Evolutionary conservation across 2,888 invertebrate genomes (phyloP), one percentile per base, ranked within the genome.

Genomic region (Pristionchus mayeri): DNA sequence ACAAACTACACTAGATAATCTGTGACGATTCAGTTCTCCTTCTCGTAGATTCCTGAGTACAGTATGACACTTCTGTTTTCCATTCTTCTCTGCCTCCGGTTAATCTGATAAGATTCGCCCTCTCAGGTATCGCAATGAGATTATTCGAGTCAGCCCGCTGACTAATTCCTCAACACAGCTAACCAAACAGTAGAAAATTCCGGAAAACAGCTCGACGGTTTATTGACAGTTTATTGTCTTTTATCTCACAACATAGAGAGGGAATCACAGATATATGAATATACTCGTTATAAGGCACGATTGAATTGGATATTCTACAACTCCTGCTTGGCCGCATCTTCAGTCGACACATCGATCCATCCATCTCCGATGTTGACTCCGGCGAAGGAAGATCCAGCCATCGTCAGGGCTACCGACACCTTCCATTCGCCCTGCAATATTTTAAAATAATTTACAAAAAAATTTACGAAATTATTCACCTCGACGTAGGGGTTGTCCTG

Each of bases 401-500:
- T 78, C 18, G 24, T 24, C 3, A 78, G 27, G 13, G 50, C 30
- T 3, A 50, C 48, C 0, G 78, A 78, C n/a, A 78, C 78, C 52
- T 78, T 52, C 78, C 78, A 78, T 52, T 78, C 78, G 24, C 78
- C 78, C 78, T 78, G 50, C 0, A 78, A 78, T 4, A 27, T 13
- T 44, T 11, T 63, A 6, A 11, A 37, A 21, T 44, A 44, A 44
- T 44, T 13, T 6, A 44, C 6, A 44, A 44, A 44, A 44, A 63
- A 27, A 63, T 63, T 27, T 63, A 6, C 11, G 27, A 63, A 63
- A n/a, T n/a, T n/a, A n/a, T n/a, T n/a, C 4, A 80, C 80, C 80
- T 80, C 80, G 44, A 80, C 57, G 40, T 80, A 80, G 3, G 80
- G 80, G 21, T 60, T 80, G 57, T 80, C 60, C 57, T 80, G 57